These are phyloP conservation scores for Chaitophorus viminalis DNA, from an alignment of 2,888 invertebrate genomes.

Conservation along the genomic window DNA sequence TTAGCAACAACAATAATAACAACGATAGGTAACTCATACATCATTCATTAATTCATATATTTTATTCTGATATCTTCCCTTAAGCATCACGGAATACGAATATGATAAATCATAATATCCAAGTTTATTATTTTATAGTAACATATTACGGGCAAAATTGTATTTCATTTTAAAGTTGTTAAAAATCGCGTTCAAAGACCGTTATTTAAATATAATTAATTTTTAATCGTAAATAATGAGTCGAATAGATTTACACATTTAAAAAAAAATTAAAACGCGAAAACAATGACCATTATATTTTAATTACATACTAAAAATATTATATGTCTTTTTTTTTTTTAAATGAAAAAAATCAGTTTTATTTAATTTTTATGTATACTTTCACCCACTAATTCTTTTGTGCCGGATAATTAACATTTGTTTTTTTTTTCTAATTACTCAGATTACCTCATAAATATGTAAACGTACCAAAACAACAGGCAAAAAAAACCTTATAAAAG, in stretches of 20 bases:
- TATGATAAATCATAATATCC: not conserved
- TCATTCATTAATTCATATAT: too few species aligned
- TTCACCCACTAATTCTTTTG: constrained; percentile 9
- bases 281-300: constrained; percentile 1
- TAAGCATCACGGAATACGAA: too few species aligned
- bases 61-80: too few species aligned
- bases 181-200: not conserved
- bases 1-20: not conserved
- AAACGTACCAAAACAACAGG: constrained; percentile 13
- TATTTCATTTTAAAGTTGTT: not conserved
- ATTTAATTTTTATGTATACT: not conserved
- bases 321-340: not conserved
- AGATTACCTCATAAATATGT: constrained; percentile 43
- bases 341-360: not conserved
- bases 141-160: not conserved
- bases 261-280: not conserved
- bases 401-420: constrained; percentile 51
- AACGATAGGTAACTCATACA: too few species aligned
- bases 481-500: not conserved
- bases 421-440: constrained; percentile 34
- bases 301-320: not conserved
- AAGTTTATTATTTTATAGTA: not conserved
- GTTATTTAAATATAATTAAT: not conserved
- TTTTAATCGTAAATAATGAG: not conserved
- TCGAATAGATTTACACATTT: not conserved